Conservation (phyloP, 2,888 invertebrate genomes). For the Achlya flavicornis region DNA sequence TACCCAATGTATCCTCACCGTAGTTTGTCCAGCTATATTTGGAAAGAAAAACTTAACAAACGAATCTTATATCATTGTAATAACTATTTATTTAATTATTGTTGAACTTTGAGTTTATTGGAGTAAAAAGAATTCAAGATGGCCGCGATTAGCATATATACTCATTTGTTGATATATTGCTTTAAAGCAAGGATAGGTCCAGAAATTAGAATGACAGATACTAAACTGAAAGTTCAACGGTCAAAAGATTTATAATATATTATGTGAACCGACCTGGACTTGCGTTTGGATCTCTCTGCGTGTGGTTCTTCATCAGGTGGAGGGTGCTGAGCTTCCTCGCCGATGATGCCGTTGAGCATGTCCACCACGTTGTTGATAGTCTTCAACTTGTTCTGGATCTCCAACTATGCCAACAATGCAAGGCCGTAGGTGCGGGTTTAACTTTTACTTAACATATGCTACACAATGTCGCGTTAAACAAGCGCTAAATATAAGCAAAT, state of each 20-base stretch:
- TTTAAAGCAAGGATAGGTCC: not conserved
- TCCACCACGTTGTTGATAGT: conserved; percentile 94
- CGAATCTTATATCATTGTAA: not conserved
- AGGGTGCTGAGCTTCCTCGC: conserved; percentile 83
- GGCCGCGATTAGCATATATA: not conserved
- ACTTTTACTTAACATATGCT: not conserved
- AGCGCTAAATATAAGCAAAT: conserved; percentile 11
- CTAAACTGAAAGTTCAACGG: not conserved
- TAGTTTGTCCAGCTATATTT: not conserved
- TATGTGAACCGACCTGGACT: conserved; percentile 67
- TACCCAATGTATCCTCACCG: not conserved
- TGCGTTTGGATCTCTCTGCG: conserved; percentile 62
- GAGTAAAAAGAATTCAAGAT: not conserved
- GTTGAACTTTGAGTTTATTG: not conserved
- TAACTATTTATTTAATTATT: not conserved
- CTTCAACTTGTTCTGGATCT: conserved; percentile 91
- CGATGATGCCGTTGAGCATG: conserved; percentile 93
- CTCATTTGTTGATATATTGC: not conserved
- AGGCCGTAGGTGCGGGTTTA: conserved; percentile 29
- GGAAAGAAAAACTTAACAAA: conserved; percentile 4
- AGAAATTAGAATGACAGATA: not conserved
- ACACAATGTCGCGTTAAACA: conserved; percentile 4
- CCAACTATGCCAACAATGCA: conserved; percentile 80
- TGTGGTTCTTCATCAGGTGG: conserved; percentile 51
- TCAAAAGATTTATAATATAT: conserved; percentile 13